A percentile compares a stretch with the other conserved stretches of the same genome.
Conservation (phyloP, 2,113 vertebrate genomes). For the Pungitius pungitius region DNA sequence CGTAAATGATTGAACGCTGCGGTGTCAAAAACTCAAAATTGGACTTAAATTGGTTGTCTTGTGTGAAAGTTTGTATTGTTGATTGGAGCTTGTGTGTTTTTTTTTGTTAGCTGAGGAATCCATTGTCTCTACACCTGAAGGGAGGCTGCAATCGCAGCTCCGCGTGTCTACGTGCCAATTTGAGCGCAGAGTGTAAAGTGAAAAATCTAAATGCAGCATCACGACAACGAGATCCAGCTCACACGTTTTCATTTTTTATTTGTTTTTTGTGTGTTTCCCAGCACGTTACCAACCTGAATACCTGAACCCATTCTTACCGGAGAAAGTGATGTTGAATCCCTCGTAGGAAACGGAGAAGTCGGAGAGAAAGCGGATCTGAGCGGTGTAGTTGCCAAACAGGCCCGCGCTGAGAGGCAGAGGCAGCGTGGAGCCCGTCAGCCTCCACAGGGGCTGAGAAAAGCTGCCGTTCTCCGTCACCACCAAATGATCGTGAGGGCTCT, state of each 20-base stretch:
- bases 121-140: background rate
- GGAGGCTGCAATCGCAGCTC: background rate
- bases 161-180: background rate
- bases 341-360: conserved; percentile 99
- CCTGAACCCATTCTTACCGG: conserved; percentile 84
- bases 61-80: background rate
- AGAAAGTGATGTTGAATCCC: conserved; percentile 99
- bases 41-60: background rate
- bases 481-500: conserved; percentile 95
- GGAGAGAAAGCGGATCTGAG: conserved; percentile 96
- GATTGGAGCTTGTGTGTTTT: background rate
- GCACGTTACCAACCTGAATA: no score
- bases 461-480: conserved; percentile 94
- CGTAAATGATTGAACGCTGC: no score
- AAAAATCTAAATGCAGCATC: background rate
- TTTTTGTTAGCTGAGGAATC: no score
- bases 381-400: conserved; percentile 95
- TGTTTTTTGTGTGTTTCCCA: no score
- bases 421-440: conserved; percentile 91
- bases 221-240: background rate
- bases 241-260: no score
- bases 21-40: background rate
- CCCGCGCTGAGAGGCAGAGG: conserved; percentile 92
- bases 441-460: conserved; percentile 91
- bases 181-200: background rate